A percentile compares a stretch with the other conserved stretches of the same genome.
phyloP scores from a whole-genome alignment of 2,888 invertebrate genomes.

The Leptopilina drosophilae region DNA sequence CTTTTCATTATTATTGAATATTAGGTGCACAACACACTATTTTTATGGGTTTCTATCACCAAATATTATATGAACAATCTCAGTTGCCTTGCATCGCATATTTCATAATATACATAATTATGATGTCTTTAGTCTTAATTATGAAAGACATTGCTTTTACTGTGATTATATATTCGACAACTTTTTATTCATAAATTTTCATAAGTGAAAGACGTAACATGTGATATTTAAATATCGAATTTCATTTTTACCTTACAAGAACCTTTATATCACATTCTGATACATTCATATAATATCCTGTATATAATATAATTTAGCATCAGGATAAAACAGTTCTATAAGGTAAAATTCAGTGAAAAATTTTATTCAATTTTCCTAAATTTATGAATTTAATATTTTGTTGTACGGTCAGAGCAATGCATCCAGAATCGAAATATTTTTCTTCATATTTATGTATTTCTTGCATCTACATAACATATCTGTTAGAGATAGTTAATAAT shows the following conservation, averaged over 20 bases:
- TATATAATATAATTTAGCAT: background rate
- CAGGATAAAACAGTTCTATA: background rate
- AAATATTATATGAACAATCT: constrained; percentile 46
- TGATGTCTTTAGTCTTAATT: no score
- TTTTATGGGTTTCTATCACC: constrained; percentile 42
- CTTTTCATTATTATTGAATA: constrained; percentile 49
- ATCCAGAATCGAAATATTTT: constrained; percentile 32
- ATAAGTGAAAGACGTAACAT: constrained; percentile 12
- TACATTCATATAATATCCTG: background rate
- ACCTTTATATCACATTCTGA: background rate
- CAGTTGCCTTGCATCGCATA: constrained; percentile 52
- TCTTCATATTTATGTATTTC: background rate
- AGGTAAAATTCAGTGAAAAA: background rate
- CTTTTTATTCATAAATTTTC: background rate
- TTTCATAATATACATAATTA: constrained; percentile 21
- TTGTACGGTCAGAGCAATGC: constrained; percentile 28
- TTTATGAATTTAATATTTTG: background rate
- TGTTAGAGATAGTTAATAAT: background rate
- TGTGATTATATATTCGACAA: background rate
- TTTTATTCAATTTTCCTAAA: constrained; percentile 25
- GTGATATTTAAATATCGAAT: constrained; percentile 14
- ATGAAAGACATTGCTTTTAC: no score
- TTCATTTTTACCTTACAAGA: background rate
- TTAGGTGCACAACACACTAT: background rate
- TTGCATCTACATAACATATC: background rate